phyloP scores from a whole-genome alignment of 2,888 invertebrate species.

The Morinoia aosen region DNA sequence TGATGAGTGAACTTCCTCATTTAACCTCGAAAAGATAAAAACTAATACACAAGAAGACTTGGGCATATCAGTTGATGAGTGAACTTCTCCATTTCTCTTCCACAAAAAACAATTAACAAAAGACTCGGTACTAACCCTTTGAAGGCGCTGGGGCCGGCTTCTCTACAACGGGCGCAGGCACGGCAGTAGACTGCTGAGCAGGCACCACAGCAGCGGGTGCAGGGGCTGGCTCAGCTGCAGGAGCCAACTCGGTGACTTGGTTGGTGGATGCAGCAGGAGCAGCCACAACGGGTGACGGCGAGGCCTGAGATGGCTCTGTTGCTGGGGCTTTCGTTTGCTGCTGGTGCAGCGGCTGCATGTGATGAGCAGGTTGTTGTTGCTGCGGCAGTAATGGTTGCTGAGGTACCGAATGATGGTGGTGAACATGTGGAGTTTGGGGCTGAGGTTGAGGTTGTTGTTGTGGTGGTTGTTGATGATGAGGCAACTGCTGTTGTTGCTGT shows the following conservation, averaged over 20 bases:
- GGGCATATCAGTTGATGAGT: no score
- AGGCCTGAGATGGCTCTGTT: not conserved
- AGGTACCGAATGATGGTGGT: not conserved
- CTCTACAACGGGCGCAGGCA: not conserved
- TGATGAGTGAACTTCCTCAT: no score
- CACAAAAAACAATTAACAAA: not conserved
- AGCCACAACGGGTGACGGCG: not conserved
- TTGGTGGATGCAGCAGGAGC: not conserved
- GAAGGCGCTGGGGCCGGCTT: not conserved
- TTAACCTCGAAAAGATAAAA: no score
- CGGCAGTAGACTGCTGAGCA: not conserved
- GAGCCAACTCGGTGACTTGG: not conserved
- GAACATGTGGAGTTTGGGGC: not conserved
- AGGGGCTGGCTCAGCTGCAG: not conserved
- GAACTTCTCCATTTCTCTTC: no score
- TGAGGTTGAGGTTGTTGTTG: not conserved
- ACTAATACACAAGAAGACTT: no score
- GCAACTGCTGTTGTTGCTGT: not conserved
- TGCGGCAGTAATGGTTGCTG: not conserved
- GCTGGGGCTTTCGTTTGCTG: not conserved
- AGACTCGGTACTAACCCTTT: conserved; percentile 30
- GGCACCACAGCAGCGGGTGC: not conserved
- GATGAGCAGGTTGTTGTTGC: not conserved
- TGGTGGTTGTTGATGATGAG: not conserved
- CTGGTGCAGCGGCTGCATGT: not conserved